Evolutionary conservation across 1,140 invertebrate genomes (phyloP).

Genomic region (Dolichoris vasculosae): DNA sequence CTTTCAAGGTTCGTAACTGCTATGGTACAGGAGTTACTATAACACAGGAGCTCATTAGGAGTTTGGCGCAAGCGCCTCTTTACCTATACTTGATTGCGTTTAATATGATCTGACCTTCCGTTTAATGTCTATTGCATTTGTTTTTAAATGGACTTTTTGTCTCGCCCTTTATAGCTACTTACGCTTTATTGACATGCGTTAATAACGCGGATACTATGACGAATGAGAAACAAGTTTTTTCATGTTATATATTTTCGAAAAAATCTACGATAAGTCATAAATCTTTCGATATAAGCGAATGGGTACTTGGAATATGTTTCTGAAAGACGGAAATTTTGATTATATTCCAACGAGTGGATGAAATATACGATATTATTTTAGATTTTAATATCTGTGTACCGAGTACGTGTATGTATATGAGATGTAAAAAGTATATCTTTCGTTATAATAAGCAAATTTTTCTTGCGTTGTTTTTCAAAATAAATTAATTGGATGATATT

Average conservation of each 20-base stretch:
- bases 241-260: neutral
- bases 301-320: neutral
- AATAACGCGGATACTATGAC: neutral
- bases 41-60: conserved; percentile 71
- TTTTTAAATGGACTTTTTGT: conserved; percentile 25
- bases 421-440: no score
- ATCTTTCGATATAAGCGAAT: neutral
- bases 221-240: neutral
- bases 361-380: neutral
- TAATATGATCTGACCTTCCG: conserved; percentile 60
- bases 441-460: no score
- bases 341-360: neutral
- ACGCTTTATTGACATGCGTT: neutral
- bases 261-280: neutral
- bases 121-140: conserved; percentile 51
- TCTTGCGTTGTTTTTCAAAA: no score
- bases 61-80: conserved; percentile 65
- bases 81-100: conserved; percentile 68
- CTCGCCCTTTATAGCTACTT: neutral
- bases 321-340: neutral
- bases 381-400: no score
- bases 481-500: no score
- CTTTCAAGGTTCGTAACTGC: conserved; percentile 59
- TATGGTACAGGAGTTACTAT: conserved; percentile 55
- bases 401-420: no score